phyloP scores from a whole-genome alignment of 2,113 vertebrate species.

The Pteropus alecto region DNA sequence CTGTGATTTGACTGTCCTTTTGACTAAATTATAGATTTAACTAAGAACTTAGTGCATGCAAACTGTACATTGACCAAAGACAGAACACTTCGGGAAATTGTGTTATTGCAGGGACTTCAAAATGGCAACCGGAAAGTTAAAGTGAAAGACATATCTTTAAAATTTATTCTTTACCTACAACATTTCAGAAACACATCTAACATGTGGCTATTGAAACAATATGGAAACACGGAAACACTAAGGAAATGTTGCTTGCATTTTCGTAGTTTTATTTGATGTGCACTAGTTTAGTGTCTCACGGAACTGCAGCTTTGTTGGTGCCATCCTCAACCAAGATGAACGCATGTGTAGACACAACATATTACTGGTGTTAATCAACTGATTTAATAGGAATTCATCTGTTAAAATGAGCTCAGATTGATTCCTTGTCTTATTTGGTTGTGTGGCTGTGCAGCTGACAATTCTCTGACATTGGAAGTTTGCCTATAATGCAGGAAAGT shows the following conservation, averaged over 20 bases:
- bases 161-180: background rate
- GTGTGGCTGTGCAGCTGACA: background rate
- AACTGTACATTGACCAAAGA: background rate
- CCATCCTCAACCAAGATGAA: background rate
- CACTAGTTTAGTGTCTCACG: background rate
- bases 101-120: background rate
- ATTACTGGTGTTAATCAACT: background rate
- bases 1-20: background rate
- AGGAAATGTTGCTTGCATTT: background rate
- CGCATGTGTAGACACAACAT: rapidly evolving
- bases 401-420: background rate
- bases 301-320: background rate
- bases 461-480: background rate
- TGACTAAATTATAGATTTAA: constrained; percentile 2
- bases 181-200: background rate
- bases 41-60: background rate
- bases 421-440: constrained; percentile 26
- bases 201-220: background rate
- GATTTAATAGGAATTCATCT: background rate
- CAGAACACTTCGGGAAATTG: background rate
- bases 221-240: background rate
- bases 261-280: background rate
- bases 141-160: background rate
- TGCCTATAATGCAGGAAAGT: background rate
- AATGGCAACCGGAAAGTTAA: background rate